Conservation (phyloP, 30 jellyfish, hydroid and myxozoan species). For the Turritopsis dohrnii region DNA sequence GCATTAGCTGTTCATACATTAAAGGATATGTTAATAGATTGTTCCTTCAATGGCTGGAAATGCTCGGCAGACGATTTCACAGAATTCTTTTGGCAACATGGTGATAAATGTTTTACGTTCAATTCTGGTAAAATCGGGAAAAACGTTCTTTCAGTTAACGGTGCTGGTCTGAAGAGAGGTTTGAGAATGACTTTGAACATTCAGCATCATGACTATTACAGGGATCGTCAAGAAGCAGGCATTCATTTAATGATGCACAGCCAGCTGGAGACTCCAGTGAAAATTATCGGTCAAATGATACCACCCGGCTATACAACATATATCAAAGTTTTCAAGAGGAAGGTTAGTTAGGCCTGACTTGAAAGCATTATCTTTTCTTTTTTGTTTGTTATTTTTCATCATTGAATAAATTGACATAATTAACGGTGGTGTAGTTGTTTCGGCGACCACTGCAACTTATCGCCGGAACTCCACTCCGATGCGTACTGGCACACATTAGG, state of each 20-base stretch:
- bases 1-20: slow-evolving; percentile 53
- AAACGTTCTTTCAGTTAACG: slow-evolving; percentile 37
- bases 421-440: too few species aligned
- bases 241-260: slow-evolving; percentile 77
- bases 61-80: slow-evolving; percentile 59
- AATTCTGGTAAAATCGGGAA: slow-evolving; percentile 60
- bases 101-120: slow-evolving; percentile 79
- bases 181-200: slow-evolving; percentile 56
- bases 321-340: slow-evolving; percentile 63
- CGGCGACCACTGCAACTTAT: too few species aligned
- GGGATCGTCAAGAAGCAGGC: slow-evolving; percentile 36
- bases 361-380: too few species aligned
- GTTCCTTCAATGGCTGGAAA: slow-evolving; percentile 50
- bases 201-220: slow-evolving; percentile 76
- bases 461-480: too few species aligned
- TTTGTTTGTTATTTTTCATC: background rate
- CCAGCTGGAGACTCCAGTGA: slow-evolving; percentile 81
- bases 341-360: too few species aligned
- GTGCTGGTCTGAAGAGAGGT: slow-evolving; percentile 56
- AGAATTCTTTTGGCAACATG: slow-evolving; percentile 57
- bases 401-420: too few species aligned
- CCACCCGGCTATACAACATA: slow-evolving; percentile 80
- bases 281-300: slow-evolving; percentile 54
- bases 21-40: slow-evolving; percentile 65
- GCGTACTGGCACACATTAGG: too few species aligned